These are phyloP conservation scores for Leiothrix lutea DNA, from an alignment of 2,113 vertebrate species.

Conservation along the genomic window DNA sequence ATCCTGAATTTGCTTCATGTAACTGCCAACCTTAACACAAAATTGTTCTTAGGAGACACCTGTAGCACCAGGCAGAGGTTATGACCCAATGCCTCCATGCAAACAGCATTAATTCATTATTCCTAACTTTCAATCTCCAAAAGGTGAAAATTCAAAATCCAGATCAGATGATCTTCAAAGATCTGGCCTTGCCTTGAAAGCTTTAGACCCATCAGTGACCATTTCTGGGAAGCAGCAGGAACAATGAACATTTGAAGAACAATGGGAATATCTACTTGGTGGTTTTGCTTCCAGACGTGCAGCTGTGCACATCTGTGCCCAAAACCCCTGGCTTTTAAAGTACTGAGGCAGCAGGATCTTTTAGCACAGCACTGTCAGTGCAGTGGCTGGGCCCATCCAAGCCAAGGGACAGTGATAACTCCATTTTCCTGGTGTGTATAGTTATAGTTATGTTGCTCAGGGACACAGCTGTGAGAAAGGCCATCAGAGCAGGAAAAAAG, in stretches of 20 bases:
- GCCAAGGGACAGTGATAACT: background rate
- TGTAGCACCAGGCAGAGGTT: background rate
- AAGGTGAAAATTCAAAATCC: background rate
- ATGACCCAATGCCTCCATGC: background rate
- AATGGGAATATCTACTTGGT: background rate
- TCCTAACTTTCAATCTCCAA: background rate
- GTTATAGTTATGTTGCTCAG: background rate
- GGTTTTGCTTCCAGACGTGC: background rate
- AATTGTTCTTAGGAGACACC: background rate
- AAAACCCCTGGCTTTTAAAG: background rate
- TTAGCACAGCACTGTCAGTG: background rate
- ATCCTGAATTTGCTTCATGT: background rate
- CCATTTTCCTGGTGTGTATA: fast-evolving
- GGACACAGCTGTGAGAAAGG: background rate
- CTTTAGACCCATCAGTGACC: background rate
- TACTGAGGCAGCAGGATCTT: background rate
- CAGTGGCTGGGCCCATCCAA: background rate
- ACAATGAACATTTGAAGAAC: background rate
- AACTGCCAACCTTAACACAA: background rate
- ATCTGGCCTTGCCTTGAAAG: background rate
- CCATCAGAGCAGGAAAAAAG: background rate
- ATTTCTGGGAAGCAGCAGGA: background rate
- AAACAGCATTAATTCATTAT: background rate
- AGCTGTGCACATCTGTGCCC: background rate
- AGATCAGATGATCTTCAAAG: background rate